Conservation (phyloP, 2,797 vertebrate species). For the Chrysocyon brachyurus region DNA sequence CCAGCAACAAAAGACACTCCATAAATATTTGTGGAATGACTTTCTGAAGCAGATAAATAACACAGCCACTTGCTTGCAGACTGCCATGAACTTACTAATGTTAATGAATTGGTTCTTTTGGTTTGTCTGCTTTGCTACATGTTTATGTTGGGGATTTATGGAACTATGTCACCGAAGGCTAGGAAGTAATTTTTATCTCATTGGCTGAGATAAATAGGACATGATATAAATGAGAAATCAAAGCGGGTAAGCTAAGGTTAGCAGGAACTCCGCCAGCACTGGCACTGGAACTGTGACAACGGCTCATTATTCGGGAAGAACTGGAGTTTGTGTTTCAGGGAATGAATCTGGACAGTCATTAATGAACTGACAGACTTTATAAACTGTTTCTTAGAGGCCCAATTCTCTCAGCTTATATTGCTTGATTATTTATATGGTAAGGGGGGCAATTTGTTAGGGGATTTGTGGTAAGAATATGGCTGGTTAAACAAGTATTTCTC, state of each 20-base stretch:
- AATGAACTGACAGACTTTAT: conserved; percentile 81
- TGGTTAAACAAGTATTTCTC: conserved; percentile 47
- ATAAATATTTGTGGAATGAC: conserved; percentile 68
- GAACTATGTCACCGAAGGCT: conserved; percentile 71
- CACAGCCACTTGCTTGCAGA: conserved; percentile 52
- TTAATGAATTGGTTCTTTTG: conserved; percentile 80
- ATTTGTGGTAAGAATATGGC: conserved; percentile 64
- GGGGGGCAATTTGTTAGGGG: conserved; percentile 61
- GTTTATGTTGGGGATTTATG: conserved; percentile 83
- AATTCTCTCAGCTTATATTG: conserved; percentile 73
- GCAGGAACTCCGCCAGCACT: conserved; percentile 72
- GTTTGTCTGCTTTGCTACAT: conserved; percentile 75
- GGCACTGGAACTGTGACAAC: conserved; percentile 73
- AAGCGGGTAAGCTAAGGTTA: conserved; percentile 79
- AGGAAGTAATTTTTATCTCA: conserved; percentile 79
- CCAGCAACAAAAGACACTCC: background rate
- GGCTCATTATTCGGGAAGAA: conserved; percentile 81
- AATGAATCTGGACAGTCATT: conserved; percentile 84
- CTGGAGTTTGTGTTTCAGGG: conserved; percentile 80
- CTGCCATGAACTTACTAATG: conserved; percentile 58
- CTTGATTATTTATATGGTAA: conserved; percentile 59
- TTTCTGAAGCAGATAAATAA: conserved; percentile 71
- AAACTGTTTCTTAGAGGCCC: conserved; percentile 78
- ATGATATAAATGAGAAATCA: conserved; percentile 80
- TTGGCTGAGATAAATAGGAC: conserved; percentile 75